phyloP scores from a whole-genome alignment of 2,113 vertebrate species.

The Phalacrocorax carbo region DNA sequence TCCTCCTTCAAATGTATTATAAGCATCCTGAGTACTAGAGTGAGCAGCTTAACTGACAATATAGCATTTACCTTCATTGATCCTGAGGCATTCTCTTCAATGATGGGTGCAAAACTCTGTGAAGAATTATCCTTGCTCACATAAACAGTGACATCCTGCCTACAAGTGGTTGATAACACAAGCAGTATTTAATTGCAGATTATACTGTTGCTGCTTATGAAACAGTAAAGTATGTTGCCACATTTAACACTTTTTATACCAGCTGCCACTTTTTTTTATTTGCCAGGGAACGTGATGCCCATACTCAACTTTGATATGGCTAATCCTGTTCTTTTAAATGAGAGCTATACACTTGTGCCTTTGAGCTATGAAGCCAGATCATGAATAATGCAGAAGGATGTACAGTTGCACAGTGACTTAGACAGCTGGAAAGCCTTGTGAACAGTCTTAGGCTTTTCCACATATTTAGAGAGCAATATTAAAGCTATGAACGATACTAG shows the following conservation, averaged over 20 bases:
- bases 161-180: neutral
- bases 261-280: neutral
- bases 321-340: neutral
- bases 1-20: neutral
- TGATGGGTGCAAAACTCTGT: neutral
- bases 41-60: neutral
- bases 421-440: neutral
- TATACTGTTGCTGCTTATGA: neutral
- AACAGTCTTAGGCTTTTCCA: neutral
- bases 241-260: neutral
- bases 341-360: neutral
- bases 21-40: neutral
- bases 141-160: neutral
- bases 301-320: neutral
- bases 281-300: neutral
- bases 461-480: neutral
- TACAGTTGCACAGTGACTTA: neutral
- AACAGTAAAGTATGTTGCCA: neutral
- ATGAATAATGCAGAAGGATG: neutral
- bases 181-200: neutral
- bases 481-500: neutral
- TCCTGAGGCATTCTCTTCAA: neutral
- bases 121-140: neutral
- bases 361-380: neutral
- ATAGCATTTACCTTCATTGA: neutral